Evolutionary conservation across 2,888 invertebrate species (phyloP).

Genomic region (Thera obeliscata): DNA sequence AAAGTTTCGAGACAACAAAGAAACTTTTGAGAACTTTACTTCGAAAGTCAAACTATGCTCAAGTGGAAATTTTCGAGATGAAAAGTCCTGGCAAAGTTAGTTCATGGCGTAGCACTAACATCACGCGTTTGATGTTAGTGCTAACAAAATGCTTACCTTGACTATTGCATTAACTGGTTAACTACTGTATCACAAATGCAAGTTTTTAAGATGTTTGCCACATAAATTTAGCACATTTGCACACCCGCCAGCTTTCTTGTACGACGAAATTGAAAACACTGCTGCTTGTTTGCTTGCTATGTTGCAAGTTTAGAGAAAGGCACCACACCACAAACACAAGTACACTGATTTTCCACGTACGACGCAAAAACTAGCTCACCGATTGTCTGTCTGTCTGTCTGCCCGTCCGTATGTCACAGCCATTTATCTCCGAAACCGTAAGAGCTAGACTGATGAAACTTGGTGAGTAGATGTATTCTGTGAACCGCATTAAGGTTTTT

Average conservation of each 20-base stretch:
- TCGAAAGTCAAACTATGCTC: constrained; percentile 64
- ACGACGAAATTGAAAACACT: constrained; percentile 74
- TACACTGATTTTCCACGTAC: no score
- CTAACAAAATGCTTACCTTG: constrained; percentile 79
- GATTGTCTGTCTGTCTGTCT: no score
- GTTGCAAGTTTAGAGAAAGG: constrained; percentile 85
- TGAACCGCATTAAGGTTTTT: no score
- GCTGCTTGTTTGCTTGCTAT: constrained; percentile 58
- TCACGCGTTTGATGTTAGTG: constrained; percentile 11
- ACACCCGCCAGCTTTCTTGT: constrained; percentile 84
- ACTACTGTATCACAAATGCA: constrained; percentile 57
- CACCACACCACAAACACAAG: no score
- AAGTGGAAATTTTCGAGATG: constrained; percentile 84
- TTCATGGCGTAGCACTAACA: constrained; percentile 48
- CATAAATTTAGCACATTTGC: constrained; percentile 72
- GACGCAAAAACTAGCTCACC: no score
- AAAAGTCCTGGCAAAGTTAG: constrained; percentile 80
- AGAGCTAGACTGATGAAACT: no score
- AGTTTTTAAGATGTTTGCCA: constrained; percentile 60
- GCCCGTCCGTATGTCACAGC: no score
- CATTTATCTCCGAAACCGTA: no score
- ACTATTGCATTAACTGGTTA: constrained; percentile 78
- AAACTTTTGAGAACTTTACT: constrained; percentile 78
- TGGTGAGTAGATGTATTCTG: no score
- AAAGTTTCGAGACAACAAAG: constrained; percentile 73